Evolutionary conservation across 35 echinoderm and acorn worm genomes (phyloP), one percentile per base, ranked within the genome.

Genomic region (Strongylocentrotus purpuratus): DNA sequence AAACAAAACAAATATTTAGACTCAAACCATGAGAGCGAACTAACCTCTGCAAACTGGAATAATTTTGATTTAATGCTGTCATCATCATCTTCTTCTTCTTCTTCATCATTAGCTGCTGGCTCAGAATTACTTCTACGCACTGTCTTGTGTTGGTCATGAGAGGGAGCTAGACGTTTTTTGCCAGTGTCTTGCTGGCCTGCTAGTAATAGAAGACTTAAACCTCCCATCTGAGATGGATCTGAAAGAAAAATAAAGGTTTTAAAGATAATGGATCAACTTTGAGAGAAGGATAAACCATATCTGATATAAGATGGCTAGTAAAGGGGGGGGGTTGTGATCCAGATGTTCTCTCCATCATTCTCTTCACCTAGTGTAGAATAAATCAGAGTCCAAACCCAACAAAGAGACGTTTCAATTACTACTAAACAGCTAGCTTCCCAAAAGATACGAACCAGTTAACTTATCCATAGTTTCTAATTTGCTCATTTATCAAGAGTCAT

Each of bases 161-260:
- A 93, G 91, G 91, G 46, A 25, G 91, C 11, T 33, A 31, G 0
- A 50, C 31, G n/a, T 28, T 93, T 46, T 33, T 33, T 46, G 15
- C 33, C 33, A 11, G 92, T 31, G 46, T 91, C 46, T 25, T 91
- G 91, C 86, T 97, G 92, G 31, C 96, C 96, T 17, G 96, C 96
- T 12, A 97, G 92, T 60, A 97, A 65, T 18, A 97, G 86, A 33
- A 97, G 86, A 86, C 95, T 97, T 70, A 97, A 94, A 33, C 96
- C 96, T 90, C 96, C 96, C 96, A 97, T 97, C 48, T 95, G 92
- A 94, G 91, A 94, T 45, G 96, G 96, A 92, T 97, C 96, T 97
- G 92, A 31, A 94, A 88, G 25, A 94, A 9, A 4, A 89, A 41
- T 31, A 10, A 86, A 86, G 25, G 22, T 31, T 22, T 8, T 31